Conservation (phyloP, 2,888 invertebrate species). For the Tolmerus cingulatus region DNA sequence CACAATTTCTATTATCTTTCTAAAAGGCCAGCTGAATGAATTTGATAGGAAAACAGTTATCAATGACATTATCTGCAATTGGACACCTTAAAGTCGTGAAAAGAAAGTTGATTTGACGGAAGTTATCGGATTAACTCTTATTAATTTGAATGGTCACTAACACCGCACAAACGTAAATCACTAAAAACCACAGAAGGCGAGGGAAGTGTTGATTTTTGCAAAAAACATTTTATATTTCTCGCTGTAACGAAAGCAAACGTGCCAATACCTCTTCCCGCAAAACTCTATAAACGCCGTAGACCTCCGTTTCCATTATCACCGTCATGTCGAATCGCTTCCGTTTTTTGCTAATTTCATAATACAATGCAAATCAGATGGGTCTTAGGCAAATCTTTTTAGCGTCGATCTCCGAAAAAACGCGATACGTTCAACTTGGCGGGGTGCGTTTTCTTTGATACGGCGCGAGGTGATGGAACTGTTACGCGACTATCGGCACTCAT, state of each 20-base stretch:
- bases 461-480: background rate
- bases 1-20: background rate
- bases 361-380: conserved; percentile 5
- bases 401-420: background rate
- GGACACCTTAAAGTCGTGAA: background rate
- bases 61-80: background rate
- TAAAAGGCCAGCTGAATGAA: background rate
- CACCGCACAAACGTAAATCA: background rate
- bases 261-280: conserved; percentile 20
- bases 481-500: background rate
- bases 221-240: background rate
- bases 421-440: background rate
- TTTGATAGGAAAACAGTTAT: background rate
- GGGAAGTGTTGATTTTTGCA: background rate
- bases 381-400: background rate
- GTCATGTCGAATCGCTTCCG: conserved; percentile 6
- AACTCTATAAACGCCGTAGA: conserved; percentile 27
- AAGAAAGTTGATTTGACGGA: background rate
- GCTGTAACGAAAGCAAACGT: background rate
- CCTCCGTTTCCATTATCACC: conserved; percentile 14
- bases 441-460: background rate
- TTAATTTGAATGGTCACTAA: background rate
- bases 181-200: background rate
- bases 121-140: background rate
- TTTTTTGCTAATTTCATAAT: background rate